These are phyloP conservation scores for Manis javanica DNA, from an alignment of 2,797 vertebrate genomes.

Conservation along the genomic window DNA sequence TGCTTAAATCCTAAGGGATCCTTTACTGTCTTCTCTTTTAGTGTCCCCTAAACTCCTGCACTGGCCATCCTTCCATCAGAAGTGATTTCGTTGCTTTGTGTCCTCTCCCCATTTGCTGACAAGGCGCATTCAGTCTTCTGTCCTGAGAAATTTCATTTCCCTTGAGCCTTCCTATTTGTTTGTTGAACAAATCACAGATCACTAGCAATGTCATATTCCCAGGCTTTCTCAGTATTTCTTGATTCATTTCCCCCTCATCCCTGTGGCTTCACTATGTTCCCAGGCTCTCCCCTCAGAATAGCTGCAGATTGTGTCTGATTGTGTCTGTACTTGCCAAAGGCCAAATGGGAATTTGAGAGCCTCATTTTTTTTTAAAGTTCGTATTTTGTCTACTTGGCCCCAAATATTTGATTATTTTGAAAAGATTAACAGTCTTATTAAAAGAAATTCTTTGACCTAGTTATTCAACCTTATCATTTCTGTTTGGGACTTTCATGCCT, in stretches of 20 bases:
- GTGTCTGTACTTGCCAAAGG: constrained; percentile 46
- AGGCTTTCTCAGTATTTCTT: constrained; percentile 62
- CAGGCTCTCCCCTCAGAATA: constrained; percentile 29
- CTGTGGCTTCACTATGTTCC: constrained; percentile 41
- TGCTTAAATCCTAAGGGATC: not conserved
- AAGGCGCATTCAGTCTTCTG: constrained; percentile 42
- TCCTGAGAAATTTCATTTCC: constrained; percentile 71
- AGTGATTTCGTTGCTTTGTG: constrained; percentile 55
- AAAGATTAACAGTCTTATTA: constrained; percentile 15
- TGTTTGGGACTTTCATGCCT: not conserved
- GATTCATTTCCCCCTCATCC: constrained; percentile 50
- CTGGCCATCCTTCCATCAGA: constrained; percentile 20
- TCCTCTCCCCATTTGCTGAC: constrained; percentile 5
- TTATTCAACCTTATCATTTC: constrained; percentile 38
- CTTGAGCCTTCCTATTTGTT: constrained; percentile 60
- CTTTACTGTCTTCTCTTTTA: not conserved
- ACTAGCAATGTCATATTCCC: constrained; percentile 61
- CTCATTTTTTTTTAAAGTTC: not conserved
- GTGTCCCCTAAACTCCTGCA: not conserved
- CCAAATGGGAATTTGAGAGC: constrained; percentile 38
- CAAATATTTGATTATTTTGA: constrained; percentile 59
- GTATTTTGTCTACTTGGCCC: constrained; percentile 46
- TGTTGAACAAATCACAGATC: constrained; percentile 63
- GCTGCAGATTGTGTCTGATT: constrained; percentile 42
- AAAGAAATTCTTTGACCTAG: not conserved